These are phyloP conservation scores for Lasiommata megera DNA, from an alignment of 2,888 invertebrate genomes.

Conservation along the genomic window DNA sequence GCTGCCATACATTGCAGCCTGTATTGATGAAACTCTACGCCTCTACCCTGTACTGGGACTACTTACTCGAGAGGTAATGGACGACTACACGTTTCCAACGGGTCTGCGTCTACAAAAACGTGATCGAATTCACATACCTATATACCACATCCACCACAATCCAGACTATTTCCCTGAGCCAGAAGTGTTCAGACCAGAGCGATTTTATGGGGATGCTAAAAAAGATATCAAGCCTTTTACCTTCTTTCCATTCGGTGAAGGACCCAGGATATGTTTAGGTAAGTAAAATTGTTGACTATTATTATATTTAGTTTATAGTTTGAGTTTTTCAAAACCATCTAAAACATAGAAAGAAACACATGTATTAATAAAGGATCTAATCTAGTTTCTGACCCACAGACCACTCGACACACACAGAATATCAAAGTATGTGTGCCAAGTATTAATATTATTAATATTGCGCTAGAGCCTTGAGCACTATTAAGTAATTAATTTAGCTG, in stretches of 20 bases:
- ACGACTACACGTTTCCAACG: conserved; percentile 52
- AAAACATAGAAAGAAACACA: too few species aligned
- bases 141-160: conserved; percentile 52
- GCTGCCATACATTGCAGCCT: conserved; percentile 50
- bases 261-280: conserved; percentile 63
- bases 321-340: too few species aligned
- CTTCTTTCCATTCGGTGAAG: conserved; percentile 64
- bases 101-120: conserved; percentile 52
- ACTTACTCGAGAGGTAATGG: conserved; percentile 52
- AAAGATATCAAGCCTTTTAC: conserved; percentile 50
- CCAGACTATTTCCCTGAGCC: conserved; percentile 58
- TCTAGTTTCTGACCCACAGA: too few species aligned
- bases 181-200: conserved; percentile 51
- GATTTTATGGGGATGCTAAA: conserved; percentile 51
- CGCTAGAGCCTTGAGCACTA: too few species aligned
- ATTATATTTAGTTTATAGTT: too few species aligned
- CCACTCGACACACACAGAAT: too few species aligned
- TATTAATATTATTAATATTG: too few species aligned
- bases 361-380: too few species aligned
- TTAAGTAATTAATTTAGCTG: too few species aligned
- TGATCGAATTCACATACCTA: conserved; percentile 55
- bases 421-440: too few species aligned
- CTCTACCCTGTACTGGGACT: conserved; percentile 55
- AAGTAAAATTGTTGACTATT: conserved; percentile 23
- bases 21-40: conserved; percentile 51